Evolutionary conservation across 2,797 vertebrate species (phyloP).

Genomic region (Fistularia commersonii): DNA sequence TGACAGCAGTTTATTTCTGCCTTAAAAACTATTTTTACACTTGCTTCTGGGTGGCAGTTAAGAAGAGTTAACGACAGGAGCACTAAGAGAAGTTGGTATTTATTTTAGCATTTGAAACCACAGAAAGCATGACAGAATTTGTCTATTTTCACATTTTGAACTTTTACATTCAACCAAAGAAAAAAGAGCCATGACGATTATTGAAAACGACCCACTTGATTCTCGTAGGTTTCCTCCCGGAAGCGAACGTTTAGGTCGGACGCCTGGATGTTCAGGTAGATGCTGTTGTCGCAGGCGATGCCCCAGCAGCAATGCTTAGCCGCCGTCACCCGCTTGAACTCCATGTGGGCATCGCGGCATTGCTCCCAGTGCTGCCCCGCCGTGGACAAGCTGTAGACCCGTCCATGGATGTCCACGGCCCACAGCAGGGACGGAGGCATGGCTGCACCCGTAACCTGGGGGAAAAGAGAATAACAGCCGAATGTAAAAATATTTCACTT

Average conservation of each 20-base stretch:
- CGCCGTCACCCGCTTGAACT: slow-evolving; percentile 89
- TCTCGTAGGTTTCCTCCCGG: slow-evolving; percentile 94
- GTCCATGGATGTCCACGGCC: slow-evolving; percentile 91
- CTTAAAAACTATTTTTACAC: neutral
- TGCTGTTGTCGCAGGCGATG: slow-evolving; percentile 88
- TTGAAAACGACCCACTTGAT: slow-evolving; percentile 78
- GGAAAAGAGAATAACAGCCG: no score
- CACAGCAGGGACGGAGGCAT: slow-evolving; percentile 87
- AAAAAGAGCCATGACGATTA: neutral
- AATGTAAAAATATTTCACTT: neutral
- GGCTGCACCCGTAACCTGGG: slow-evolving; percentile 48
- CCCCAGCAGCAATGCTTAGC: slow-evolving; percentile 92
- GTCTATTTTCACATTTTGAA: neutral
- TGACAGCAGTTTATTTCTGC: neutral
- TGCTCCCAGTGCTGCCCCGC: slow-evolving; percentile 89
- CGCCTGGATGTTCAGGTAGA: slow-evolving; percentile 87
- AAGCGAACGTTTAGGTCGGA: slow-evolving; percentile 87
- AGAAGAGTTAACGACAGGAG: no score
- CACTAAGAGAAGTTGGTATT: no score
- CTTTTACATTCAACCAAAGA: neutral
- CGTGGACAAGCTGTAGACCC: slow-evolving; percentile 88
- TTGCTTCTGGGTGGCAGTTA: no score
- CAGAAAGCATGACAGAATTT: no score
- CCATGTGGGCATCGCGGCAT: slow-evolving; percentile 83
- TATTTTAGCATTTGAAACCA: no score